These are phyloP conservation scores for Cotesia vestalis DNA, from an alignment of 1,140 invertebrate species.

Conservation along the genomic window DNA sequence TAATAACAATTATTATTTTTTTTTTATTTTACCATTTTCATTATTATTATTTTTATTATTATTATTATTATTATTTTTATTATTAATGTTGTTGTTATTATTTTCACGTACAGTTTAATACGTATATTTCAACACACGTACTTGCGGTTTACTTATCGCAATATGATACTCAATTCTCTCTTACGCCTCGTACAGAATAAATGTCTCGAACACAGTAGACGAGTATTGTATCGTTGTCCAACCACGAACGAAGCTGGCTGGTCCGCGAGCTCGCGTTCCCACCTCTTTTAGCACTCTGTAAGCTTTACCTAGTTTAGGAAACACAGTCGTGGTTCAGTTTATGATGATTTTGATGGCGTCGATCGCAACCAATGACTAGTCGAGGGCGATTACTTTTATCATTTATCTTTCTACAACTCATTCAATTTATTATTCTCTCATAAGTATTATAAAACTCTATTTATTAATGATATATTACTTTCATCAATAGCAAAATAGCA, in stretches of 20 bases:
- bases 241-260: conserved; percentile 25
- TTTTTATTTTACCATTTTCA: neutral
- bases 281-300: conserved; percentile 55
- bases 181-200: conserved; percentile 28
- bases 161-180: conserved; percentile 27
- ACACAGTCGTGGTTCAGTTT: conserved; percentile 66
- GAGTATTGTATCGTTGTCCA: conserved; percentile 22
- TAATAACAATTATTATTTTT: neutral
- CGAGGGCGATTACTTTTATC: conserved; percentile 48
- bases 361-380: conserved; percentile 54
- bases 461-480: too few relatives aligned
- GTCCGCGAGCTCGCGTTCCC: conserved; percentile 33
- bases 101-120: too few relatives aligned
- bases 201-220: conserved; percentile 24
- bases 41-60: too few relatives aligned
- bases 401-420: conserved; percentile 14
- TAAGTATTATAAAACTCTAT: neutral
- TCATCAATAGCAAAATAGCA: too few relatives aligned
- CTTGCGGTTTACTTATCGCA: conserved; percentile 13
- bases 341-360: conserved; percentile 42
- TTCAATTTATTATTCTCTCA: conserved; percentile 22
- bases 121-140: conserved; percentile 10
- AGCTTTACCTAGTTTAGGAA: conserved; percentile 68
- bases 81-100: neutral
- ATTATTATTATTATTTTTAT: neutral